Evolutionary conservation across 2,888 invertebrate genomes (phyloP).

Genomic region (Andrena praecox): DNA sequence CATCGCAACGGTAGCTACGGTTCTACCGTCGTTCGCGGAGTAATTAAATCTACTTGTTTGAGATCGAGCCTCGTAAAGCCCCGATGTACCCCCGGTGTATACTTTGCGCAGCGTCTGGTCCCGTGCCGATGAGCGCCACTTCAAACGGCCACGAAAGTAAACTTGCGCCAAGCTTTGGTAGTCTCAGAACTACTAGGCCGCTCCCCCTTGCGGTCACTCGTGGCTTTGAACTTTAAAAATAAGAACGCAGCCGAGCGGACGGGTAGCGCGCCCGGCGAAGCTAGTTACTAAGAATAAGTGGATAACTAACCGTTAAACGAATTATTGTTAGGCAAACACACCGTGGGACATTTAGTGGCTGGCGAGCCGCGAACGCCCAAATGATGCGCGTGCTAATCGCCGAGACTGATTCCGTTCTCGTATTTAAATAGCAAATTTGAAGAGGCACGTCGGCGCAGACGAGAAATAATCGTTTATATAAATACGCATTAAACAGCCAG

Average conservation of each 20-base stretch:
- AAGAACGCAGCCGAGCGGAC: not conserved
- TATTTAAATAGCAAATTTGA: constrained; percentile 46
- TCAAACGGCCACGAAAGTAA: constrained; percentile 60
- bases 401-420: constrained; percentile 12
- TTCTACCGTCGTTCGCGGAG: not conserved
- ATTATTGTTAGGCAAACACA: constrained; percentile 41
- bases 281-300: constrained; percentile 45
- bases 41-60: constrained; percentile 48
- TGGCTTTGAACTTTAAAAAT: constrained; percentile 54
- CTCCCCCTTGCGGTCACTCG: constrained; percentile 17
- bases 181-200: constrained; percentile 5
- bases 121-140: constrained; percentile 48
- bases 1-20: too few species aligned
- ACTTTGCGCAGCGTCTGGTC: constrained; percentile 44
- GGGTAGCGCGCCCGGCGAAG: constrained; percentile 10
- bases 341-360: constrained; percentile 33
- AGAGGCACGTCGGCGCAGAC: constrained; percentile 26
- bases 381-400: constrained; percentile 44
- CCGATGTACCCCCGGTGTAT: constrained; percentile 17
- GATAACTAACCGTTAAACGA: constrained; percentile 50
- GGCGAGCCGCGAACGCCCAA: constrained; percentile 9
- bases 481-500: constrained; percentile 38
- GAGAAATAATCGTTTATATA: constrained; percentile 46
- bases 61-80: constrained; percentile 27
- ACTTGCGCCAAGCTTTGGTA: constrained; percentile 35